These are phyloP conservation scores for Margaritifera margaritifera DNA, from an alignment of 2,888 invertebrate species.

Conservation along the genomic window DNA sequence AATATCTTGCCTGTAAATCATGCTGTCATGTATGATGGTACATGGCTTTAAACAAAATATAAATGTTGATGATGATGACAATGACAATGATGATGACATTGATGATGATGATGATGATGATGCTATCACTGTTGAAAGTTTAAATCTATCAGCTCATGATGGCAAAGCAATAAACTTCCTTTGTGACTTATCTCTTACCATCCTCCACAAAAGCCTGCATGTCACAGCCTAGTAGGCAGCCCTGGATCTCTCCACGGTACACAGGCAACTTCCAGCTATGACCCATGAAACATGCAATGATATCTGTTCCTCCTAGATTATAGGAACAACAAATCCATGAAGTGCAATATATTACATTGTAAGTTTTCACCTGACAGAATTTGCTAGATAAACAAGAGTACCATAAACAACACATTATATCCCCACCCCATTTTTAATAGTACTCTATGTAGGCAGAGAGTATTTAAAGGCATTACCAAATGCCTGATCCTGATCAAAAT, in stretches of 20 bases:
- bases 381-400: not conserved
- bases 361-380: not conserved
- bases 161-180: not conserved
- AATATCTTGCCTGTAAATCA: too few relatives aligned
- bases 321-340: not conserved
- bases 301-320: constrained; percentile 76
- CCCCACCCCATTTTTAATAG: too few relatives aligned
- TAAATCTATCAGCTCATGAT: not conserved
- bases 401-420: too few relatives aligned
- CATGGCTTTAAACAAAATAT: too few relatives aligned
- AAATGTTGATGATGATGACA: too few relatives aligned
- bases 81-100: not conserved
- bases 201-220: constrained; percentile 74
- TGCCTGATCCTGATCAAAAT: too few relatives aligned
- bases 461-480: too few relatives aligned
- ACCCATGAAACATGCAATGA: constrained; percentile 77
- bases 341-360: not conserved
- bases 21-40: too few relatives aligned
- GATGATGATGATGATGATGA: not conserved
- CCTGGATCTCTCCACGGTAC: constrained; percentile 77
- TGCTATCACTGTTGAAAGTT: not conserved
- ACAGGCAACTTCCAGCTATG: constrained; percentile 75
- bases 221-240: constrained; percentile 75
- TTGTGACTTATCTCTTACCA: constrained; percentile 55
- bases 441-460: too few relatives aligned